These are phyloP conservation scores for Mixornis gularis DNA, from an alignment of 2,113 vertebrate species.

Conservation along the genomic window DNA sequence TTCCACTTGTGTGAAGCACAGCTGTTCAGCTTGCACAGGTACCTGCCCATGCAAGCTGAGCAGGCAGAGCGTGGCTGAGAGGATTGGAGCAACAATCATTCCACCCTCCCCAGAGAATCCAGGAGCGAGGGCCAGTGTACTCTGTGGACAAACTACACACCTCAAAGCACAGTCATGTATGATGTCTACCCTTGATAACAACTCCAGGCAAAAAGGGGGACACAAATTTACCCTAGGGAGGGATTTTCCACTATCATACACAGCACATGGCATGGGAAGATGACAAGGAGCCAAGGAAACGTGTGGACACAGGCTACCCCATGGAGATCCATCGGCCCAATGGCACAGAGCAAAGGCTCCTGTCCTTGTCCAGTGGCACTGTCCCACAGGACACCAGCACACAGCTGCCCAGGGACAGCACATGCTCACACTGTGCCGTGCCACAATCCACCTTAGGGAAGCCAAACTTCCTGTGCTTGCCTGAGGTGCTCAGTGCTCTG, in stretches of 20 bases:
- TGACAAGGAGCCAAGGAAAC: not conserved
- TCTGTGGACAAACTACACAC: not conserved
- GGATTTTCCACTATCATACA: not conserved
- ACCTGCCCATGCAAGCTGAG: not conserved
- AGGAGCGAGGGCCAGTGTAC: rapidly evolving
- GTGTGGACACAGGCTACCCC: rapidly evolving
- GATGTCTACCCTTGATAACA: not conserved
- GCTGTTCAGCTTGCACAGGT: not conserved
- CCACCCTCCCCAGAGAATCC: not conserved
- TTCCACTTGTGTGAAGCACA: not conserved
- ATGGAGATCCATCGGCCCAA: rapidly evolving
- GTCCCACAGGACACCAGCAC: not conserved
- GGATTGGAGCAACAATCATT: not conserved
- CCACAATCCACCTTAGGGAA: not conserved
- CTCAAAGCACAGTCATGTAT: not conserved
- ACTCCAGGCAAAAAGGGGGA: not conserved
- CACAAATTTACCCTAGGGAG: not conserved
- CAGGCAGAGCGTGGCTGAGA: not conserved
- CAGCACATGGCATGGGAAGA: rapidly evolving
- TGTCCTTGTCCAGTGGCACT: rapidly evolving
- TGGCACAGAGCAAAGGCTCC: rapidly evolving
- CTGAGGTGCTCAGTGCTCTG: not conserved
- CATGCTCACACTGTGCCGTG: rapidly evolving
- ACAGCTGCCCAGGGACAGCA: not conserved
- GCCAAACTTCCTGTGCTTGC: not conserved